Evolutionary conservation across 2,113 vertebrate genomes (phyloP).

Genomic region (Calonectris borealis): DNA sequence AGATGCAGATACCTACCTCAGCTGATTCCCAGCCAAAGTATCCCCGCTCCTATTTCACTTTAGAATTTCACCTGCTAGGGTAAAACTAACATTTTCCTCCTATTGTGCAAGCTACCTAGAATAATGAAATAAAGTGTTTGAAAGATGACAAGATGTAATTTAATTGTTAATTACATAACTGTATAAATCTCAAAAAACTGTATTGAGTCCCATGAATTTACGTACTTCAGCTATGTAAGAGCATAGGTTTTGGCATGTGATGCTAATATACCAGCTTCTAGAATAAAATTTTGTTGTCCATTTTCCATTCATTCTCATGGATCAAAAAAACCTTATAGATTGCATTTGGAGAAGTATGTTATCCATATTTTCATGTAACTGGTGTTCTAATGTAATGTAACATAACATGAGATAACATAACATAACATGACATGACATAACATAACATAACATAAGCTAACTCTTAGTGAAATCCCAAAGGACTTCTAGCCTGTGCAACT

Average conservation of each 20-base stretch:
- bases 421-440: neutral
- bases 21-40: neutral
- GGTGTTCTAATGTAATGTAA: neutral
- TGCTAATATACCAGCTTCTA: neutral
- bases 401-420: neutral
- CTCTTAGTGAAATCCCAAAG: neutral
- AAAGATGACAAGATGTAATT: neutral
- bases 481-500: neutral
- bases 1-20: neutral
- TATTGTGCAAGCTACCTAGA: neutral
- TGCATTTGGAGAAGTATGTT: neutral
- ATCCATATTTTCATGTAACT: neutral
- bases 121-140: neutral
- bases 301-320: neutral
- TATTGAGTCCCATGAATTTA: neutral
- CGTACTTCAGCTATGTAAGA: neutral
- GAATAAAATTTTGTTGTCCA: neutral
- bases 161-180: neutral
- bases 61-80: neutral
- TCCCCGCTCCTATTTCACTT: neutral
- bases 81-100: neutral
- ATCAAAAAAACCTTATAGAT: neutral
- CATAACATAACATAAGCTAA: neutral
- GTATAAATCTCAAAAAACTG: neutral
- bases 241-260: neutral